A percentile compares a stretch with the other conserved stretches of the same genome.
Conservation (phyloP, 2,113 vertebrate genomes). For the Mobula hypostoma region DNA sequence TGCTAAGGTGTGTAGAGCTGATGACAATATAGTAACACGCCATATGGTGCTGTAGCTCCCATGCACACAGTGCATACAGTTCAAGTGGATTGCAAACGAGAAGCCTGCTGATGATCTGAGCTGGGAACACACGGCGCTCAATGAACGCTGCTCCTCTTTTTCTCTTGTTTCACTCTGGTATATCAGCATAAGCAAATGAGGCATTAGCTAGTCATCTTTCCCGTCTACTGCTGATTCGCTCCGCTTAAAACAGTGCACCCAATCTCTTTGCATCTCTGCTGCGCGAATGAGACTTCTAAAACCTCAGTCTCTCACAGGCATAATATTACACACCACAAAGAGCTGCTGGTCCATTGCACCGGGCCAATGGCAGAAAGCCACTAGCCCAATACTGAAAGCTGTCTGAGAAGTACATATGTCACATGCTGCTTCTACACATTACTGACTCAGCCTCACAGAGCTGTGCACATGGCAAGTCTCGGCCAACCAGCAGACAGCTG, state of each 20-base stretch:
- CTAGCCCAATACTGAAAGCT: slow-evolving; percentile 61
- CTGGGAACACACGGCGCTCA: slow-evolving; percentile 24
- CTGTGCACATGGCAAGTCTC: slow-evolving; percentile 35
- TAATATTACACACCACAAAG: slow-evolving; percentile 61
- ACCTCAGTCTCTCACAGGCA: slow-evolving; percentile 52
- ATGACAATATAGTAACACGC: slow-evolving; percentile 98
- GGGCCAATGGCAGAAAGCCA: slow-evolving; percentile 71
- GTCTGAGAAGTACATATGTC: slow-evolving; percentile 65
- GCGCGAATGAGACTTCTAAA: slow-evolving; percentile 40
- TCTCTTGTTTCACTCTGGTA: slow-evolving; percentile 31
- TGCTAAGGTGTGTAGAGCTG: slow-evolving; percentile 91
- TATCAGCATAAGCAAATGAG: slow-evolving; percentile 36
- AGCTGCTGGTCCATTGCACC: slow-evolving; percentile 62
- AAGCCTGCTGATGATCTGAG: slow-evolving; percentile 34
- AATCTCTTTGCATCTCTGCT: slow-evolving; percentile 34
- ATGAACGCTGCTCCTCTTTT: slow-evolving; percentile 9
- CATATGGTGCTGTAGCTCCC: slow-evolving; percentile 63
- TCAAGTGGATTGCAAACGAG: slow-evolving; percentile 31
- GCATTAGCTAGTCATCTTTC: slow-evolving; percentile 31
- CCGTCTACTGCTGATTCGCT: slow-evolving; percentile 28
- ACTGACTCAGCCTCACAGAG: slow-evolving; percentile 49
- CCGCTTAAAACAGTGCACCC: slow-evolving; percentile 27
- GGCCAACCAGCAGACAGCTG: slow-evolving; percentile 22
- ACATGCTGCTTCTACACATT: slow-evolving; percentile 57
- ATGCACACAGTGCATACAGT: slow-evolving; percentile 43